phyloP scores from a whole-genome alignment of 2,888 invertebrate species.

The Drosophila merina region DNA sequence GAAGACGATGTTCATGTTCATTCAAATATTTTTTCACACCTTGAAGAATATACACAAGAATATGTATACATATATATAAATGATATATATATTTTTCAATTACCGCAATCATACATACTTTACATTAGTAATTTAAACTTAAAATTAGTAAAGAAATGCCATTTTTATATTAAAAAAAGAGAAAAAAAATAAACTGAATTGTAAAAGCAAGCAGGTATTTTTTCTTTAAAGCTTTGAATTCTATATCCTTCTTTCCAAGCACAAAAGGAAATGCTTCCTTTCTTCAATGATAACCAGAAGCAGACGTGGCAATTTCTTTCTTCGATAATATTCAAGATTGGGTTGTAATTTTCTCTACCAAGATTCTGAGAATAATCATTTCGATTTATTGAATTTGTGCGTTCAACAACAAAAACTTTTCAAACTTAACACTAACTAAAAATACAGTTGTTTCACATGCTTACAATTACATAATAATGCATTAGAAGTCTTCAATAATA shows the following conservation, averaged over 20 bases:
- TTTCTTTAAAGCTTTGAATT: conserved; percentile 2
- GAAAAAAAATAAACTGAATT: conserved; percentile 49
- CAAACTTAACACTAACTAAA: conserved; percentile 72
- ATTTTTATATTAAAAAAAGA: conserved; percentile 80
- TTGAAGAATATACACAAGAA: conserved; percentile 61
- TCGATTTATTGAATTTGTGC: conserved; percentile 46
- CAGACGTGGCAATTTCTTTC: no score
- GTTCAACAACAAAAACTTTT: conserved; percentile 63
- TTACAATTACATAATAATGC: conserved; percentile 70
- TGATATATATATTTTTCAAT: conserved; percentile 55
- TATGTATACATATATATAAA: conserved; percentile 51
- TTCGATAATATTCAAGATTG: no score
- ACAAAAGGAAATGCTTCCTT: no score
- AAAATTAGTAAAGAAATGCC: conserved; percentile 81
- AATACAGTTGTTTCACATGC: conserved; percentile 54
- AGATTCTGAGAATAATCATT: conserved; percentile 27
- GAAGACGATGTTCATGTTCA: conserved; percentile 68
- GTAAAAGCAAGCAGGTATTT: conserved; percentile 28
- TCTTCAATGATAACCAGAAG: no score
- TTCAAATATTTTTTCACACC: conserved; percentile 68
- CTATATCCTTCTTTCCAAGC: no score
- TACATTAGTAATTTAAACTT: conserved; percentile 79
- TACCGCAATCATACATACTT: conserved; percentile 63
- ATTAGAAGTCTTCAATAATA: conserved; percentile 48
- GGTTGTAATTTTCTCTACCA: no score